phyloP scores from a whole-genome alignment of 1,140 invertebrate species.

The Periplaneta americana region DNA sequence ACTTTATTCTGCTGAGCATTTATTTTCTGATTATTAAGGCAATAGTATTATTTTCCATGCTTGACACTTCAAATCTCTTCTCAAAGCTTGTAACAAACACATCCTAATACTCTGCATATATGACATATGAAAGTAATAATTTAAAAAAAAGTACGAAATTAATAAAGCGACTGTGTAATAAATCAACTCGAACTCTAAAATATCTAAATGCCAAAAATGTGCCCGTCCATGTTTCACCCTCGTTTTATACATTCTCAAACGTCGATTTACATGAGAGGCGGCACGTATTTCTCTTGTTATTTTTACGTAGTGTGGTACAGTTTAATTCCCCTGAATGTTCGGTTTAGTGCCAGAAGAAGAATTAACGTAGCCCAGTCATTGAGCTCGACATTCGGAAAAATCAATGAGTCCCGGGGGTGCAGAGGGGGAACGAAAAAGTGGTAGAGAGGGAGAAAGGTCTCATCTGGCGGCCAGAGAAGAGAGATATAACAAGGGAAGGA shows the following conservation, averaged over 20 bases:
- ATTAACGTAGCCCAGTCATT: background rate
- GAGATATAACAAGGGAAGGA: background rate
- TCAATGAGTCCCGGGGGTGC: background rate
- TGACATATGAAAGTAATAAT: too few relatives aligned
- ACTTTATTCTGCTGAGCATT: too few relatives aligned
- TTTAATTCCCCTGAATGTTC: background rate
- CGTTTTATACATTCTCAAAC: background rate
- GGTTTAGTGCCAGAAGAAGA: background rate
- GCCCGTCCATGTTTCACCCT: background rate
- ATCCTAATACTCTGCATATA: too few relatives aligned
- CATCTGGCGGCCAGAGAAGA: background rate
- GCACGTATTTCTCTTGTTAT: background rate
- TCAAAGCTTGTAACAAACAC: too few relatives aligned
- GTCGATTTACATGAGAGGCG: background rate
- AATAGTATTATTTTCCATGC: too few relatives aligned
- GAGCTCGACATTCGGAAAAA: background rate
- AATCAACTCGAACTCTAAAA: too few relatives aligned
- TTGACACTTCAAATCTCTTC: too few relatives aligned
- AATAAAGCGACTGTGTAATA: too few relatives aligned
- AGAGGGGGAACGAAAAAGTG: background rate
- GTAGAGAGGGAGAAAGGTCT: background rate
- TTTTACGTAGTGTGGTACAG: background rate
- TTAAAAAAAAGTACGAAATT: too few relatives aligned
- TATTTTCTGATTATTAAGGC: too few relatives aligned
- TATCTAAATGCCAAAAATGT: too few relatives aligned